Evolutionary conservation across 1,140 invertebrate genomes (phyloP).

Genomic region (Bombus haemorrhoidalis): DNA sequence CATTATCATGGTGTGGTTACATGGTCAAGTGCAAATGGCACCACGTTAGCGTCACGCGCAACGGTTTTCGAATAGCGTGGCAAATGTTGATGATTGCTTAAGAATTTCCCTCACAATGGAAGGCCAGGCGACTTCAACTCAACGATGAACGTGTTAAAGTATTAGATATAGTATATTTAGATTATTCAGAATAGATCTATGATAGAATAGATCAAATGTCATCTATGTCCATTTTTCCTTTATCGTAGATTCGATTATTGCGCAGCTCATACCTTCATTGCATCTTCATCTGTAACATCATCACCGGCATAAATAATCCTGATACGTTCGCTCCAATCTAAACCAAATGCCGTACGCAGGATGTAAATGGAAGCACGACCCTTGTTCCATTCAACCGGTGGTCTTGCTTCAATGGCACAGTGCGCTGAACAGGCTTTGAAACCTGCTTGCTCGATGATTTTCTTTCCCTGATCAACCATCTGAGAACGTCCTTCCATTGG

Average conservation of each 20-base stretch:
- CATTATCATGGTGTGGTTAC: too few species aligned
- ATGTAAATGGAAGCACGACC: constrained; percentile 95
- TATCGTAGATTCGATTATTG: background rate
- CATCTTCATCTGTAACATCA: constrained; percentile 95
- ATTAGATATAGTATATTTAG: too few species aligned
- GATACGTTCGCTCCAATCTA: constrained; percentile 95
- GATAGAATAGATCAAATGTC: background rate
- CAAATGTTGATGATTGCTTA: too few species aligned
- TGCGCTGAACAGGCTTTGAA: constrained; percentile 91
- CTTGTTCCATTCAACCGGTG: constrained; percentile 95
- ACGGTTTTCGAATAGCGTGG: too few species aligned
- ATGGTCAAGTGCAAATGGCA: too few species aligned
- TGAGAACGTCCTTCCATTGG: constrained; percentile 85
- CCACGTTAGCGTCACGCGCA: too few species aligned
- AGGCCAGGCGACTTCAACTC: too few species aligned
- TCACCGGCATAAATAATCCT: constrained; percentile 95
- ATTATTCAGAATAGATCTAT: background rate
- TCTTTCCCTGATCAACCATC: constrained; percentile 87
- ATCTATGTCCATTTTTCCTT: background rate
- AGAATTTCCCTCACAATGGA: too few species aligned
- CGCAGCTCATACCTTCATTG: constrained; percentile 88
- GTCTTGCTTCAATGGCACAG: constrained; percentile 93
- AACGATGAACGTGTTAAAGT: too few species aligned
- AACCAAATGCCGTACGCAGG: constrained; percentile 92
- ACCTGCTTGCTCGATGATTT: constrained; percentile 88